Evolutionary conservation across 2,113 vertebrate genomes (phyloP), one percentile per base, ranked within the genome.

Genomic region (Tragelaphus buxtoni): DNA sequence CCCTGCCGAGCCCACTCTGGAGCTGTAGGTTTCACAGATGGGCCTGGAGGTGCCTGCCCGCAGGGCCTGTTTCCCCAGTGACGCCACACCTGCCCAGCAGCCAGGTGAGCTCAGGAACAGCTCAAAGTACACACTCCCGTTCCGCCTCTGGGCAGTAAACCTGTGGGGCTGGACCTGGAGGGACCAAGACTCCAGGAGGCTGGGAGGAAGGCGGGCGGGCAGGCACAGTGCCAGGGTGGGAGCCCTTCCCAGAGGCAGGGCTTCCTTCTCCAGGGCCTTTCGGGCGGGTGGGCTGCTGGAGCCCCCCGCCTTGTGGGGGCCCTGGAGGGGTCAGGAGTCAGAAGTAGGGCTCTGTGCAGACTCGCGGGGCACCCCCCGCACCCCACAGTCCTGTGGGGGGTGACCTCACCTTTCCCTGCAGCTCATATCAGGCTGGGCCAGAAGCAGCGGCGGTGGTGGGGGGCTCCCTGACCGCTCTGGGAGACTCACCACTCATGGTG

Each of bases 41-140:
- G 35, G 69, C 69, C 35, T 2, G 5, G 69, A 74, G 39, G 69
- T 1, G 69, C 35, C 35, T 39, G 69, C 35, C 26, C 2, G 1
- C 30, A 6, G 89, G 56, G 20, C 4, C 51, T 60, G 92, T 96
- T 97, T 98, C 97, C 79, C 26, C 3, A 3, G 81, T 77, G 97
- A 97, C 18, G 85, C 53, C 4, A 20, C n/a, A 2, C 88, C 97
- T 35, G 97, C 82, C 96, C 28, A 17, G 24, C 61, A 32, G 95
- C 61, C 80, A n/a, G 80, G 86, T 86, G 51, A 90, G 51, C 7
- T 1, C 18, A 7, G 42, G 7, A n/a, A 51, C n/a, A 3, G 9
- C 87, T 82, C 74, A 39, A 32, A 47, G 45, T 53, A 32, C 72
- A 90, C 74, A 30, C 2, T 11, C n/a, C 65, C 0, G 26, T 39